A percentile compares a stretch with the other conserved stretches of the same genome.
Conservation (phyloP, 2,888 invertebrate genomes). For the Dromius quadrimaculatus region DNA sequence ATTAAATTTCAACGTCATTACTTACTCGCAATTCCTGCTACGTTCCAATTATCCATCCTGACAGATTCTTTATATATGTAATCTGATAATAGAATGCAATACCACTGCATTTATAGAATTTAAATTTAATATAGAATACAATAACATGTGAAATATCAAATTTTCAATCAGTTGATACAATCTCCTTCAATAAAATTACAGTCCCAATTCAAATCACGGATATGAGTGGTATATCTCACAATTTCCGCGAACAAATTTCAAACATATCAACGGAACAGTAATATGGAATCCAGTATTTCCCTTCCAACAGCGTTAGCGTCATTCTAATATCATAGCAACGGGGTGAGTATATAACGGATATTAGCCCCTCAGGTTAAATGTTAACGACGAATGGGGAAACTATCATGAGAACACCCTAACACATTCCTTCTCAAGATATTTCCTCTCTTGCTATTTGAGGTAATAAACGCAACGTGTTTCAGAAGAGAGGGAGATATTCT, state of each 20-base stretch:
- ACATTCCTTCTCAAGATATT: conserved; percentile 20
- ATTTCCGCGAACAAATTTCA: conserved; percentile 1
- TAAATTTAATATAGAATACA: too few relatives aligned
- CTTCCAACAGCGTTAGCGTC: conserved; percentile 21
- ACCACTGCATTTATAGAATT: too few relatives aligned
- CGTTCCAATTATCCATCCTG: conserved; percentile 20
- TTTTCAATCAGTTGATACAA: too few relatives aligned
- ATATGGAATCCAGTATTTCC: conserved; percentile 19
- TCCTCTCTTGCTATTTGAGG: not conserved
- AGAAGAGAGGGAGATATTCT: conserved; percentile 9
- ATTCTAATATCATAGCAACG: conserved; percentile 44
- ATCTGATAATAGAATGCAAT: too few relatives aligned
- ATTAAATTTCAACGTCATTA: conserved; percentile 25
- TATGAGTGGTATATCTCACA: too few relatives aligned
- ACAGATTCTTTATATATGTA: too few relatives aligned
- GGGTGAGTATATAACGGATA: conserved; percentile 33
- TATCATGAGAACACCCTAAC: conserved; percentile 34
- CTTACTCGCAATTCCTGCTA: conserved; percentile 14
- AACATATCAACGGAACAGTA: not conserved
- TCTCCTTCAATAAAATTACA: too few relatives aligned
- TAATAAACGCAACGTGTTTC: conserved; percentile 32
- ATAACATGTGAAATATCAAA: too few relatives aligned
- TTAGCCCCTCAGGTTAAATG: conserved; percentile 43
- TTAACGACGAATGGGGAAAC: conserved; percentile 42
- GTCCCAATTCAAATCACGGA: too few relatives aligned